phyloP scores from a whole-genome alignment of 1,140 invertebrate genomes.

The Anthonomus grandis region DNA sequence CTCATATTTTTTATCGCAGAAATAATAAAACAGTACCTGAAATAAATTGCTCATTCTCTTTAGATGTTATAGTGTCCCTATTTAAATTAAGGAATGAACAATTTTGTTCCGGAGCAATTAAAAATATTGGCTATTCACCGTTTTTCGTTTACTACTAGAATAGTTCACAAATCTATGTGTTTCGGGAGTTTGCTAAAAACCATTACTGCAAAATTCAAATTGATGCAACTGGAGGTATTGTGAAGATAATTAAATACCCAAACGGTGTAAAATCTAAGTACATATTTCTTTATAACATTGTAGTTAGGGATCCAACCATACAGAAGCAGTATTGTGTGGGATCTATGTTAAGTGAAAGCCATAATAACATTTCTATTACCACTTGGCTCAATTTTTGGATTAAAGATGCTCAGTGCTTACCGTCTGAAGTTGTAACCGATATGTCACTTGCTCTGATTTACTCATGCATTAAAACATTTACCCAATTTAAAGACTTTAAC shows the following conservation, averaged over 20 bases:
- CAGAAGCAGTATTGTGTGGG: constrained; percentile 11
- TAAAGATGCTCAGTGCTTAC: constrained; percentile 13
- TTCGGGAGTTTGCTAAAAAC: constrained; percentile 9
- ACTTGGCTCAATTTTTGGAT: constrained; percentile 10
- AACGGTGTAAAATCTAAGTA: constrained; percentile 13
- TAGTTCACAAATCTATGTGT: constrained; percentile 5
- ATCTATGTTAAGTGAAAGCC: constrained; percentile 10
- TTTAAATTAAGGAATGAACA: constrained; percentile 15
- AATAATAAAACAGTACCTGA: too few species aligned
- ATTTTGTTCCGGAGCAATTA: constrained; percentile 9
- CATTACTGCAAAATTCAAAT: constrained; percentile 10
- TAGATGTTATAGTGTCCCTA: neutral
- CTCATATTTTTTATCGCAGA: neutral
- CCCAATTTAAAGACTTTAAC: constrained; percentile 1
- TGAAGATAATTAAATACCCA: constrained; percentile 1
- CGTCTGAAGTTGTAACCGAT: constrained; percentile 9
- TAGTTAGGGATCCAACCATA: constrained; percentile 12
- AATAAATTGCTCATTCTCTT: neutral
- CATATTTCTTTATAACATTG: constrained; percentile 12
- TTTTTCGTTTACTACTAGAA: constrained; percentile 13
- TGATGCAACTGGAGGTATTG: constrained; percentile 6
- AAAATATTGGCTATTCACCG: constrained; percentile 10
- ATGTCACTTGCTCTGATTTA: constrained; percentile 11
- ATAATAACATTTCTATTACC: constrained; percentile 14
- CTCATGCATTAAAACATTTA: constrained; percentile 9